A percentile compares a stretch with the other conserved stretches of the same genome.
phyloP scores from a whole-genome alignment of 2,888 invertebrate species.

The Isoperla grammatica region DNA sequence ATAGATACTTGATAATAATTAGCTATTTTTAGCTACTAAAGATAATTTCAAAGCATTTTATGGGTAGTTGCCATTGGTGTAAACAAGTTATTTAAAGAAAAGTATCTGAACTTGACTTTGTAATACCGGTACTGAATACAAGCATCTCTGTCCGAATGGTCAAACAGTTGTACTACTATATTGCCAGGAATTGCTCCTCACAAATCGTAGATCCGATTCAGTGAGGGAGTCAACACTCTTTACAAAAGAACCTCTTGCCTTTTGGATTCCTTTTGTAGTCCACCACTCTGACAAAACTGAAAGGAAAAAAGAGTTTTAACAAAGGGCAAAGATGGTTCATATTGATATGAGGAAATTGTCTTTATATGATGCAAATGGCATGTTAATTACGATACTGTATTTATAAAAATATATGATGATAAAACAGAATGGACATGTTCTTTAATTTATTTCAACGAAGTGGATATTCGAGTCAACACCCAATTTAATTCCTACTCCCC shows the following conservation, averaged over 20 bases:
- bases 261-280: neutral
- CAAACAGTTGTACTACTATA: too few species aligned
- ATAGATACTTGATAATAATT: too few species aligned
- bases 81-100: too few species aligned
- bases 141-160: too few species aligned
- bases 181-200: neutral
- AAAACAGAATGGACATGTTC: constrained; percentile 26
- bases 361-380: neutral
- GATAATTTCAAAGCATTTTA: too few species aligned
- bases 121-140: too few species aligned
- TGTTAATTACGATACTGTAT: neutral
- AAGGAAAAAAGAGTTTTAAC: neutral
- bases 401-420: neutral
- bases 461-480: too few species aligned
- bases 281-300: neutral
- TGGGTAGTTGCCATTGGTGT: too few species aligned
- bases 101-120: too few species aligned
- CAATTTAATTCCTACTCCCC: too few species aligned
- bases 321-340: constrained; percentile 1
- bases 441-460: too few species aligned
- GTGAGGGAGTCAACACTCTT: neutral
- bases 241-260: neutral
- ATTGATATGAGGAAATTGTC: neutral
- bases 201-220: neutral
- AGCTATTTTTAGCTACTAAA: too few species aligned